Base-by-base conservation (phyloP, 2,113 vertebrate species). In the Monopterus albus region DNA sequence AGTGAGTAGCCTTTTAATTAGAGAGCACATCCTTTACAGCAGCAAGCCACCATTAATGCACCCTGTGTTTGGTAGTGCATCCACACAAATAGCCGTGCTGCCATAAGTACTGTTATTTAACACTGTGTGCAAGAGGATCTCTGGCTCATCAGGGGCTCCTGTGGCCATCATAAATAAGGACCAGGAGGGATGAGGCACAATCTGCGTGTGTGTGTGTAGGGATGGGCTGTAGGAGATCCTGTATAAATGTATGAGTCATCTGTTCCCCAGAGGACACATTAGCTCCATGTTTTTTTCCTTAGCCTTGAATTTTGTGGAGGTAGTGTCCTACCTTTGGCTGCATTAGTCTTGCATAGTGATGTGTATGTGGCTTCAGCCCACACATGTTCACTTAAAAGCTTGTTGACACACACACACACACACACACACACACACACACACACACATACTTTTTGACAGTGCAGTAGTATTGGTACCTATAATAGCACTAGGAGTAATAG, bases 1-100 rank as follows among this genome's bases (percentile, higher is more conserved):
- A 88, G 66, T 47, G 61, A 72, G 75, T 38, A 58, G 28, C 23
- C 42, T 56, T 57, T 52, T 91, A 84, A 89, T 91, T 86, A 85
- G 79, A 85, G 78, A 72, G 72, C 62, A 33, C 15, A 66, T 18
- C 72, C 42, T 78, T 73, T 75, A 39, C 58, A 75, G 69, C 75
- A 69, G 42, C 49, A 42, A 71, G 51, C 39, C 42, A 20, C 67
- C 78, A 70, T 82, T 87, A 86, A 79, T 71, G 81, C 69, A 72
- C 25, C 28, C 51, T 20, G 72, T 76, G 68, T 81, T 59, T 75
- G 71, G 76, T 61, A 43, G 75, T 65, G 75, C 60, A 69, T 66
- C 59, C 65, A 63, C 51, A 26, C 35, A 40, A 53, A 51, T 56
- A 53, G 60, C 38, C 42, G 36, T n/a, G 4, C 56, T 60, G 2